Percentiles rank a stretch among this genome's conserved stretches.
Evolutionary conservation across 2,113 vertebrate species (phyloP).

Genomic region (Xiphophorus couchianus): DNA sequence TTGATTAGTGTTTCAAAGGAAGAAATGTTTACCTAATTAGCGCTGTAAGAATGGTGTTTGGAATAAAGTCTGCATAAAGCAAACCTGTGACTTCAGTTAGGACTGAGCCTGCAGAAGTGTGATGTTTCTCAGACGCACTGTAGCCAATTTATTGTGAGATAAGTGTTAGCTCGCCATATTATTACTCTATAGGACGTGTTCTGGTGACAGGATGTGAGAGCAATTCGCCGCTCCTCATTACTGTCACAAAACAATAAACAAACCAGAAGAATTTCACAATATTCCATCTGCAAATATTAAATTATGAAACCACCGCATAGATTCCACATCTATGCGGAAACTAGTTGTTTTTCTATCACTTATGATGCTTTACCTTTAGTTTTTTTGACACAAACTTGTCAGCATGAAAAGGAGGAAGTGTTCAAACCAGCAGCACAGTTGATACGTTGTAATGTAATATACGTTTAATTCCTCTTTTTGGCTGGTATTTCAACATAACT

Average conservation of each 20-base stretch:
- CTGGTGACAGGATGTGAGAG: background rate
- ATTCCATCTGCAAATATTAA: background rate
- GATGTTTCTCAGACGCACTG: background rate
- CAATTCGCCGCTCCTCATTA: background rate
- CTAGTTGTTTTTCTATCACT: background rate
- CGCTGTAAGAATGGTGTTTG: background rate
- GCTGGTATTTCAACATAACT: too few relatives aligned
- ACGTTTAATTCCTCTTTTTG: too few relatives aligned
- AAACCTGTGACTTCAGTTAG: background rate
- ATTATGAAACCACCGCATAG: background rate
- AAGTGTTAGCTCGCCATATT: background rate
- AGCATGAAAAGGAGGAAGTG: background rate
- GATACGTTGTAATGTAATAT: background rate
- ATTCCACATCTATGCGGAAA: background rate
- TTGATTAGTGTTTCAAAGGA: background rate
- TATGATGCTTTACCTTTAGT: background rate
- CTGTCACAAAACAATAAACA: background rate
- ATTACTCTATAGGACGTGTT: background rate
- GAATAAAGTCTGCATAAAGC: background rate
- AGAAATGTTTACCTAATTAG: background rate
- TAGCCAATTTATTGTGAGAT: background rate
- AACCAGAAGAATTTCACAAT: background rate
- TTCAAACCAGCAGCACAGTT: background rate
- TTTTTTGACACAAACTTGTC: background rate
- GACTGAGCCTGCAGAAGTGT: background rate